phyloP scores from a whole-genome alignment of 2,113 vertebrate genomes.

The Lepus americanus region DNA sequence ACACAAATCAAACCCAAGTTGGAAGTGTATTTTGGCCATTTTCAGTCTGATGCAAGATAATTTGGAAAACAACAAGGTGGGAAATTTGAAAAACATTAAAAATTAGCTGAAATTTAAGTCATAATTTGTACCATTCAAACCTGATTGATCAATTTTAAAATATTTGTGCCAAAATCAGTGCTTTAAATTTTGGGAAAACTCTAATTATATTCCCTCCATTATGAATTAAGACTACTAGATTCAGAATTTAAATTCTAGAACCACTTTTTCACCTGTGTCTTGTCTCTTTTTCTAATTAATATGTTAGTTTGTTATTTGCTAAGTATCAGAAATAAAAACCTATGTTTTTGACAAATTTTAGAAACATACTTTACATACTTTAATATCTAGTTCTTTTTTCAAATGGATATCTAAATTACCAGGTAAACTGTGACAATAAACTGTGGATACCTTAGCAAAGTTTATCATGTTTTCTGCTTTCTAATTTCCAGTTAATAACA shows the following conservation, averaged over 20 bases:
- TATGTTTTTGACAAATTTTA: conserved; percentile 7
- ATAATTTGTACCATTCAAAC: neutral
- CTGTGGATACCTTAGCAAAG: conserved; percentile 34
- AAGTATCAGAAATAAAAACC: conserved; percentile 26
- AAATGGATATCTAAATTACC: neutral
- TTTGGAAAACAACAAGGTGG: neutral
- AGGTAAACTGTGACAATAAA: conserved; percentile 27
- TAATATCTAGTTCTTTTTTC: conserved; percentile 25
- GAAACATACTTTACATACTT: conserved; percentile 11
- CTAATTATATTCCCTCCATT: neutral
- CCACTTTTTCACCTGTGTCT: neutral
- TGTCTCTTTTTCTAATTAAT: conserved; percentile 35
- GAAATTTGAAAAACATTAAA: conserved; percentile 34
- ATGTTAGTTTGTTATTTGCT: conserved; percentile 17
- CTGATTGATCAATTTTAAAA: neutral
- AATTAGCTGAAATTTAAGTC: conserved; percentile 29
- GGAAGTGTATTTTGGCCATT: neutral
- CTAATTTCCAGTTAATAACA: conserved; percentile 38
- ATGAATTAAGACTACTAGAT: conserved; percentile 29
- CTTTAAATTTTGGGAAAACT: conserved; percentile 16
- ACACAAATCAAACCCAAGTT: neutral
- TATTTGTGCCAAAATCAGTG: neutral
- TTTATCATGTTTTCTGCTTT: neutral
- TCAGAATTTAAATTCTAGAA: conserved; percentile 20
- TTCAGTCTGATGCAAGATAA: neutral